Percentiles rank a stretch among this genome's conserved stretches.
phyloP scores from a whole-genome alignment of 1,140 invertebrate species.

The Eumaeus atala region DNA sequence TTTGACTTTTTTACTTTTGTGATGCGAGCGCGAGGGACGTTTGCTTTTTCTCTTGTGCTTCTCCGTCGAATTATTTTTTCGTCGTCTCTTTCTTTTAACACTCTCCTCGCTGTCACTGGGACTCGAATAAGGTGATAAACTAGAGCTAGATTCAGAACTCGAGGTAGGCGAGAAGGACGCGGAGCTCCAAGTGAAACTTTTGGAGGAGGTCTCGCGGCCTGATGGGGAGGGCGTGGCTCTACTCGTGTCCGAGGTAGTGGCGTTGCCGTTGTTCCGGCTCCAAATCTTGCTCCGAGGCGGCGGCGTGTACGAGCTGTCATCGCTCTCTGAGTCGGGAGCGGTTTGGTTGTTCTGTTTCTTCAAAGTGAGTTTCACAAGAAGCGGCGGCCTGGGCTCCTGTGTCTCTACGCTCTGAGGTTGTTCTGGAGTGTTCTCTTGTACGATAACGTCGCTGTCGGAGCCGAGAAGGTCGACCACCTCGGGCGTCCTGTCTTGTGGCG shows the following conservation, averaged over 20 bases:
- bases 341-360: constrained; percentile 29
- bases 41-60: constrained; percentile 33
- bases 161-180: constrained; percentile 8
- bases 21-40: constrained; percentile 21
- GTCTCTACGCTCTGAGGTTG: constrained; percentile 20
- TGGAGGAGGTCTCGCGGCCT: constrained; percentile 9
- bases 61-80: constrained; percentile 10
- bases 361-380: constrained; percentile 46
- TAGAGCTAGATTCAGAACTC: constrained; percentile 10
- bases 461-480: constrained; percentile 75
- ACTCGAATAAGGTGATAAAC: constrained; percentile 14
- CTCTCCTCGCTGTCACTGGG: constrained; percentile 16
- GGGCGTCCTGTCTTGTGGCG: constrained; percentile 75
- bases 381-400: constrained; percentile 20
- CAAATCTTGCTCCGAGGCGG: constrained; percentile 22
- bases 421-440: constrained; percentile 55
- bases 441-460: constrained; percentile 76
- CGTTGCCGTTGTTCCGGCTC: constrained; percentile 10
- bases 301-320: constrained; percentile 34
- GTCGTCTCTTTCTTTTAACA: constrained; percentile 21
- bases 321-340: constrained; percentile 32
- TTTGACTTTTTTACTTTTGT: constrained; percentile 30
- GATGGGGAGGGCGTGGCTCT: constrained; percentile 22
- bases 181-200: not conserved
- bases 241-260: constrained; percentile 15